Evolutionary conservation across 2,797 vertebrate species (phyloP).

Genomic region (Decapterus maruadsi): DNA sequence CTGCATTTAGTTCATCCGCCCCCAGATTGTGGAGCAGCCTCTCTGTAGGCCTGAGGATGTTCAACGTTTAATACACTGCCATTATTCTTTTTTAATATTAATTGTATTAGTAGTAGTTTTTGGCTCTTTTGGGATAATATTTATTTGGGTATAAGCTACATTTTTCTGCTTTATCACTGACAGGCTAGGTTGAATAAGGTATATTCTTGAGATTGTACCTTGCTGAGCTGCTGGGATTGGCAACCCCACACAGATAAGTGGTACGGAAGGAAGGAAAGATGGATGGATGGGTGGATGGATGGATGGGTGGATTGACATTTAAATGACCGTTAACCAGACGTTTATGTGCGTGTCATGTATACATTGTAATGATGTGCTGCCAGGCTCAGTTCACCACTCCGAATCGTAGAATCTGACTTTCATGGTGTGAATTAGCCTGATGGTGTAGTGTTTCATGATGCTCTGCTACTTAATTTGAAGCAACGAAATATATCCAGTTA

Average conservation of each 20-base stretch:
- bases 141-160: slow-evolving; percentile 1
- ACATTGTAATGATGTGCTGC: neutral
- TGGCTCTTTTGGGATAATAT: neutral
- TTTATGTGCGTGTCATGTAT: too few species aligned
- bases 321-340: neutral
- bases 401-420: neutral
- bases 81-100: neutral
- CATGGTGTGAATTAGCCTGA: neutral
- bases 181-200: neutral
- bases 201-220: neutral
- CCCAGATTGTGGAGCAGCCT: slow-evolving; percentile 27
- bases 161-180: neutral
- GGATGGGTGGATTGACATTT: neutral
- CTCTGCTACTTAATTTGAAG: too few species aligned
- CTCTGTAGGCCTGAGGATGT: slow-evolving; percentile 4
- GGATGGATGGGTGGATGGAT: too few species aligned
- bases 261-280: too few species aligned
- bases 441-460: too few species aligned
- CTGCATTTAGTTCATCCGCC: slow-evolving; percentile 38
- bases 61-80: neutral
- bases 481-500: too few species aligned
- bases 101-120: neutral
- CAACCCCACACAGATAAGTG: too few species aligned
- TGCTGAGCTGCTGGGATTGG: too few species aligned
- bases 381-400: neutral